Base-by-base conservation (phyloP, 2,888 invertebrate genomes). In the Lasioglossum malachurum region DNA sequence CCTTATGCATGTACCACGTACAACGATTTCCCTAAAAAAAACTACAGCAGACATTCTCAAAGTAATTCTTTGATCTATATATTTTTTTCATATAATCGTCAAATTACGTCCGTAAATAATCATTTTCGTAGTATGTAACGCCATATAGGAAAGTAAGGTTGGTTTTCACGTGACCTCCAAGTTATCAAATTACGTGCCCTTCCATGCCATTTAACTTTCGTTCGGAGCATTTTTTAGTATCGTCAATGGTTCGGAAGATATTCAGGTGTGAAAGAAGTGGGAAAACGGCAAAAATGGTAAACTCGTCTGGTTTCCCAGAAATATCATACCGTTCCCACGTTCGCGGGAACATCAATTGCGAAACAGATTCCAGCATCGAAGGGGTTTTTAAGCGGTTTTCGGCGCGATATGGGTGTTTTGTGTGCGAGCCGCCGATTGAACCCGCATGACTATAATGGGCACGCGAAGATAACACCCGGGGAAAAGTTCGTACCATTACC, bases 341-440 rank as follows among this genome's bases (percentile, higher is more conserved):
- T 76, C 86, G 81, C 78, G 76, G 14, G 49, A 49, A 75, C 75
- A 57, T 75, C 75, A 60, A 80, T 85, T 86, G 73, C 73, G 81
- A 81, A 86, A 86, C 23, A 27, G 60, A 60, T 41, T 46, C 49
- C 72, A 60, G 44, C 44, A 78, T 85, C 69, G 78, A 19, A 23
- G 46, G 71, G 78, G 71, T 77, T 78, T 85, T 38, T 8, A 67
- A 78, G 72, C 86, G 80, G 74, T 78, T 78, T 87, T 82, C 44
- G 83, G 83, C 77, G 76, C 80, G 88, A 87, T 87, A 84, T 78
- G 87, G 80, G 78, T 80, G 78, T 82, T 88, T 86, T 76, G 78
- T 75, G 69, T 71, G 72, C 60, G 27, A 38, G 38, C 41, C 31
- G 57, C 31, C 41, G 77, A 83, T 80, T 80, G 75, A 10, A 72